Conservation (phyloP, 2,797 vertebrate species). For the Enteromius thamalakanensis region DNA sequence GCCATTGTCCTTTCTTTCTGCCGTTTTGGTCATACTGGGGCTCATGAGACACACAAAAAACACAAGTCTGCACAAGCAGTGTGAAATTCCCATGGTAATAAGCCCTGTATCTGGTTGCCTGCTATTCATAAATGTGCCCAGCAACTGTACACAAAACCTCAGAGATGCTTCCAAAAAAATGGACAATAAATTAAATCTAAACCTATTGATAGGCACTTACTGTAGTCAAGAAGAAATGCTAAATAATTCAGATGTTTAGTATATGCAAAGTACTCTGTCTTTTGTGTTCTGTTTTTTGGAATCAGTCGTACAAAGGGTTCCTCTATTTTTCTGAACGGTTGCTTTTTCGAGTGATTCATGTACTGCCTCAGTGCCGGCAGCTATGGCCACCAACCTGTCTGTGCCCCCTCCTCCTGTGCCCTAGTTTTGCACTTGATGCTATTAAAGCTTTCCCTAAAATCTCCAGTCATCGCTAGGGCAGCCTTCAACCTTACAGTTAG, state of each 20-base stretch:
- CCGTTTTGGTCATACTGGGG: neutral
- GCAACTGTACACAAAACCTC: neutral
- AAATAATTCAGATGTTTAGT: neutral
- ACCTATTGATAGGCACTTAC: neutral
- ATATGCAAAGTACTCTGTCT: neutral
- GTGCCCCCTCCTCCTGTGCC: slow-evolving; percentile 33
- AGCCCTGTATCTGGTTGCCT: slow-evolving; percentile 40
- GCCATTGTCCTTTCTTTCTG: neutral
- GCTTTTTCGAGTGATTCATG: slow-evolving; percentile 63
- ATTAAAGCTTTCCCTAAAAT: slow-evolving; percentile 36
- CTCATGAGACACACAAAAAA: slow-evolving; percentile 36
- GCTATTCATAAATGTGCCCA: slow-evolving; percentile 12
- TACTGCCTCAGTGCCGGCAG: slow-evolving; percentile 64
- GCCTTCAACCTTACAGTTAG: neutral
- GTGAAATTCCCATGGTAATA: slow-evolving; percentile 46
- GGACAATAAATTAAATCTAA: neutral
- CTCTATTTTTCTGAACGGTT: slow-evolving; percentile 33
- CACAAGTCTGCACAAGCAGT: slow-evolving; percentile 25
- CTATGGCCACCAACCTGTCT: slow-evolving; percentile 52
- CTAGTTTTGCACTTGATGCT: slow-evolving; percentile 38
- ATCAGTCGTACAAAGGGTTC: slow-evolving; percentile 27
- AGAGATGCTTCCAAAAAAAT: neutral
- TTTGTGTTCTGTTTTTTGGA: slow-evolving; percentile 22
- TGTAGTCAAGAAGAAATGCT: neutral
- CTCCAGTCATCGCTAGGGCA: neutral